Percentiles rank a stretch among this genome's conserved stretches.
Conservation (phyloP, 2,113 vertebrate genomes). For the Rhynchopsitta pachyrhyncha region DNA sequence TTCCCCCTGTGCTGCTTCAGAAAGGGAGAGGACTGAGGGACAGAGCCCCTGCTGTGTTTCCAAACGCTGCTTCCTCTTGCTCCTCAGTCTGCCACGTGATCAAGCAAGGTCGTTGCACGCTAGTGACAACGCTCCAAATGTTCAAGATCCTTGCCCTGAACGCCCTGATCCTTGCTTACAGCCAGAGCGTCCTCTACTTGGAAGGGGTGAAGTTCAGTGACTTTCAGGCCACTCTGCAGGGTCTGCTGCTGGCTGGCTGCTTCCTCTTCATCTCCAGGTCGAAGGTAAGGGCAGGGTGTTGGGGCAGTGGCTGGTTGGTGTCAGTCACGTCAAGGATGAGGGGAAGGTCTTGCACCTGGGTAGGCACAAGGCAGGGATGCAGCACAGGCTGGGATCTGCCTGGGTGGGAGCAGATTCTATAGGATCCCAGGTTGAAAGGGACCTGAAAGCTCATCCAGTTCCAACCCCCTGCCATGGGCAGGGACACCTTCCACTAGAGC, state of each 20-base stretch:
- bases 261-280: slow-evolving; percentile 98
- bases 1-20: not conserved
- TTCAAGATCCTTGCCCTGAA: slow-evolving; percentile 97
- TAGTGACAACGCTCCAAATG: slow-evolving; percentile 97
- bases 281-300: slow-evolving; percentile 76
- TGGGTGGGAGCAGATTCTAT: not conserved
- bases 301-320: accelerated
- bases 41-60: not conserved
- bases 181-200: slow-evolving; percentile 96
- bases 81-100: slow-evolving; percentile 93
- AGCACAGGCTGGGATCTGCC: no score
- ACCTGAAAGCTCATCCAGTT: not conserved
- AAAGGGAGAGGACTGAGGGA: not conserved
- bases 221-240: slow-evolving; percentile 94
- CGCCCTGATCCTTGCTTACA: slow-evolving; percentile 93
- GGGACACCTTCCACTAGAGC: not conserved
- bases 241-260: slow-evolving; percentile 91
- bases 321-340: not conserved
- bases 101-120: slow-evolving; percentile 95
- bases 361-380: not conserved
- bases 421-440: no score
- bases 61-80: not conserved
- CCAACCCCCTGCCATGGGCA: not conserved
- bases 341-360: not conserved
- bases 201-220: slow-evolving; percentile 98